Percentiles rank a stretch among this genome's conserved stretches.
Evolutionary conservation across 2,797 vertebrate genomes (phyloP).

Genomic region (Yasuhikotakia modesta): DNA sequence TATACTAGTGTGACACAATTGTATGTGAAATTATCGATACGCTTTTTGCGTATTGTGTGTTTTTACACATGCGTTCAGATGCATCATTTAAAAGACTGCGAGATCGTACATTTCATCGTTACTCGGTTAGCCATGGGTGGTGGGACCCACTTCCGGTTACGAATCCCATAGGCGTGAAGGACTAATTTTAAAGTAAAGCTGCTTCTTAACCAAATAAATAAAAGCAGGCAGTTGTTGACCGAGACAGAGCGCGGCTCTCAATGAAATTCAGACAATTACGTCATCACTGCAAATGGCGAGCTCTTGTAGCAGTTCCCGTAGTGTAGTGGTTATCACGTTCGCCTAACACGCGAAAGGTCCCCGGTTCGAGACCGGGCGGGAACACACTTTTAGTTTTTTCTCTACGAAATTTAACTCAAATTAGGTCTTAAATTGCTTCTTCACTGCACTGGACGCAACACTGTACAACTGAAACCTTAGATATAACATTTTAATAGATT

Average conservation of each 20-base stretch:
- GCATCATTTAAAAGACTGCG: background rate
- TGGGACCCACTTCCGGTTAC: constrained; percentile 3
- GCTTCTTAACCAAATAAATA: no score
- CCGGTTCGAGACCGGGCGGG: constrained; percentile 49
- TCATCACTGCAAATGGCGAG: background rate
- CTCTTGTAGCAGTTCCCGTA: constrained; percentile 24
- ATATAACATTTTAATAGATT: no score
- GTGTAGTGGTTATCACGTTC: constrained; percentile 51
- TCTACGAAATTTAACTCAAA: no score
- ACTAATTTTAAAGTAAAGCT: no score
- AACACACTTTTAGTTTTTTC: constrained; percentile 8
- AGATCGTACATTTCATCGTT: background rate
- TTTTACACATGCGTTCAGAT: background rate
- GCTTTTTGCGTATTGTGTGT: background rate
- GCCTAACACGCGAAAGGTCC: background rate
- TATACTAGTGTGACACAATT: background rate
- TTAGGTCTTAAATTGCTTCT: no score
- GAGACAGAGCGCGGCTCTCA: no score
- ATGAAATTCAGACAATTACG: no score
- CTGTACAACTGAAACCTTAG: no score
- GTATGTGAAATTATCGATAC: background rate
- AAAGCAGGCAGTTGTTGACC: no score
- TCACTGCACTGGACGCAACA: background rate
- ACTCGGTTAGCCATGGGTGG: background rate
- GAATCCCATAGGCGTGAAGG: background rate